These are phyloP conservation scores for Copsychus sechellarum DNA, from an alignment of 2,113 vertebrate genomes.

Conservation along the genomic window DNA sequence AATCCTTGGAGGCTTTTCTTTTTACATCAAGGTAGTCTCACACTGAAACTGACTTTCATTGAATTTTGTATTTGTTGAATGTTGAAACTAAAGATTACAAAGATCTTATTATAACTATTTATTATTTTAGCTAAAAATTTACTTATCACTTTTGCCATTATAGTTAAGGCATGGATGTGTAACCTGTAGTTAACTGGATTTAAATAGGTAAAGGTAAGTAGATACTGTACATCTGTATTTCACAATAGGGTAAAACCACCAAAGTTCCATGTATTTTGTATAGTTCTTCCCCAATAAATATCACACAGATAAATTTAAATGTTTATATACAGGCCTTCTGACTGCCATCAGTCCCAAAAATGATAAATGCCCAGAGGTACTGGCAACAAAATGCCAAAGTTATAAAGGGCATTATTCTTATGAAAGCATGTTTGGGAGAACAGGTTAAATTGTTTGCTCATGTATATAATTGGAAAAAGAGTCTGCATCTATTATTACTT, in stretches of 20 bases:
- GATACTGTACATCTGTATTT: neutral
- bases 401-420: constrained; percentile 23
- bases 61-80: neutral
- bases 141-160: neutral
- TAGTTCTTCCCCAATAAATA: neutral
- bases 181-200: neutral
- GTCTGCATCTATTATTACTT: neutral
- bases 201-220: too few relatives aligned
- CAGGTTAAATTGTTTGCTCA: constrained; percentile 20
- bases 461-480: constrained; percentile 30
- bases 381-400: constrained; percentile 30
- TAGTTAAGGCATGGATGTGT: neutral
- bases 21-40: neutral
- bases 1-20: neutral
- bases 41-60: neutral
- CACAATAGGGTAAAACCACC: neutral
- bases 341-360: constrained; percentile 6
- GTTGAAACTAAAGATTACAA: neutral
- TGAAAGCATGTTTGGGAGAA: neutral
- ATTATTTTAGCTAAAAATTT: neutral
- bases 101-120: neutral
- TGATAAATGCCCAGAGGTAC: constrained; percentile 24
- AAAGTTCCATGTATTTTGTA: neutral
- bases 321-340: constrained; percentile 27
- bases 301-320: constrained; percentile 26